Percentiles rank a stretch among this genome's conserved stretches.
These are phyloP conservation scores for Hexactinellida sp. DNA, from an alignment of 37 sponge, comb jelly and placozoan genomes.

Conservation along the genomic window DNA sequence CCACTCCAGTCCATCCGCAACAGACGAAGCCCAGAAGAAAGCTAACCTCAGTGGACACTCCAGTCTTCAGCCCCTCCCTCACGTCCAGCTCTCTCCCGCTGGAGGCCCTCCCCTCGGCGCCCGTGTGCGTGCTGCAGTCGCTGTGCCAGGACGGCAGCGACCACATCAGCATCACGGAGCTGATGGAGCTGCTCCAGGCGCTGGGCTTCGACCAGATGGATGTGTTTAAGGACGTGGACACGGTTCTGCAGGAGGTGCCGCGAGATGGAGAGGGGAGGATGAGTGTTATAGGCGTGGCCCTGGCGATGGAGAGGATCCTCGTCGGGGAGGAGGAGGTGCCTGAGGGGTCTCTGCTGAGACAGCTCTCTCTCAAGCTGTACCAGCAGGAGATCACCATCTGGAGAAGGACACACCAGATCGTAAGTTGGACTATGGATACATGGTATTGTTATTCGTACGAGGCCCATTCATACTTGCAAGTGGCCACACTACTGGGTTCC, in stretches of 20 bases:
- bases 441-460: too few species aligned
- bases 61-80: background rate
- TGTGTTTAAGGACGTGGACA: background rate
- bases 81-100: background rate
- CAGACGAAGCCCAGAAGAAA: background rate
- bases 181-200: background rate
- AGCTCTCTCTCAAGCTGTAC: background rate
- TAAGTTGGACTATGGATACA: background rate
- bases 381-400: background rate
- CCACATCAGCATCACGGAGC: background rate
- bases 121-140: background rate
- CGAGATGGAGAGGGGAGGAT: background rate
- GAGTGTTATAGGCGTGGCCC: conserved; percentile 1
- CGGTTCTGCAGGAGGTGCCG: background rate
- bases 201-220: background rate
- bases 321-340: background rate
- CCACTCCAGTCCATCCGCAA: background rate
- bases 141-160: background rate
- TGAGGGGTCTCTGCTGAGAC: background rate
- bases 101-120: background rate
- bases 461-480: too few species aligned
- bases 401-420: background rate
- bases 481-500: too few species aligned
- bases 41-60: background rate
- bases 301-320: background rate